phyloP scores from a whole-genome alignment of 2,888 invertebrate genomes.

The Prosopocoilus inquinatus region DNA sequence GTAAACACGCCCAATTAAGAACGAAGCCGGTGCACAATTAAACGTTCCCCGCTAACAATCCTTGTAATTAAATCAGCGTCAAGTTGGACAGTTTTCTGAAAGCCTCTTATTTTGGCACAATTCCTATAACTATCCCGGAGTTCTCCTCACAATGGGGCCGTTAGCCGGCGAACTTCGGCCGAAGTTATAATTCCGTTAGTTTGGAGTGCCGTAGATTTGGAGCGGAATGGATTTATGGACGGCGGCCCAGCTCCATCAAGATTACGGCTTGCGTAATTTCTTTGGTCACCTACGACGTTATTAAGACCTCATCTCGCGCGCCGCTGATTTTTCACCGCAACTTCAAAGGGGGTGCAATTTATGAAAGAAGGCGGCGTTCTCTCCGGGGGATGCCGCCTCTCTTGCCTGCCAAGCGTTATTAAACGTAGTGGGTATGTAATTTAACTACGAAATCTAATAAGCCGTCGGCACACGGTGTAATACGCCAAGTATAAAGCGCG shows the following conservation, averaged over 20 bases:
- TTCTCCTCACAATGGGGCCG: conserved; percentile 3
- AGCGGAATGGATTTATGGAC: conserved; percentile 19
- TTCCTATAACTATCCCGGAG: background rate
- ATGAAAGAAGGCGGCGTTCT: too few relatives aligned
- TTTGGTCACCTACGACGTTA: too few relatives aligned
- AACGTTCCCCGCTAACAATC: conserved; percentile 11
- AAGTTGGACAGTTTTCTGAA: conserved; percentile 13
- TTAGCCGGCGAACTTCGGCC: conserved; percentile 17
- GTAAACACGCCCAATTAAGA: conserved; percentile 7
- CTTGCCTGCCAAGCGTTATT: too few relatives aligned
- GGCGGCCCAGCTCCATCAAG: conserved; percentile 1
- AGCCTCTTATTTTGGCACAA: conserved; percentile 9
- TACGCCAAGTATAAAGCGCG: too few relatives aligned
- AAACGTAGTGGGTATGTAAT: too few relatives aligned
- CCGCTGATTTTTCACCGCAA: too few relatives aligned
- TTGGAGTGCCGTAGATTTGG: conserved; percentile 14
- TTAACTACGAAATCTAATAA: too few relatives aligned
- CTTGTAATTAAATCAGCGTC: conserved; percentile 15
- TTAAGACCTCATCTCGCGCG: too few relatives aligned
- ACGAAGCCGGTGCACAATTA: conserved; percentile 15
- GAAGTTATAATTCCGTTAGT: conserved; percentile 20
- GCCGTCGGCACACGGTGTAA: too few relatives aligned
- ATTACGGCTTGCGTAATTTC: too few relatives aligned
- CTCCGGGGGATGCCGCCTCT: too few relatives aligned
- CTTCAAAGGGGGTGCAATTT: too few relatives aligned